Percentiles rank a stretch among this genome's conserved stretches.
These are phyloP conservation scores for Phymastichus coffea DNA, from an alignment of 1,140 invertebrate genomes.

Conservation along the genomic window DNA sequence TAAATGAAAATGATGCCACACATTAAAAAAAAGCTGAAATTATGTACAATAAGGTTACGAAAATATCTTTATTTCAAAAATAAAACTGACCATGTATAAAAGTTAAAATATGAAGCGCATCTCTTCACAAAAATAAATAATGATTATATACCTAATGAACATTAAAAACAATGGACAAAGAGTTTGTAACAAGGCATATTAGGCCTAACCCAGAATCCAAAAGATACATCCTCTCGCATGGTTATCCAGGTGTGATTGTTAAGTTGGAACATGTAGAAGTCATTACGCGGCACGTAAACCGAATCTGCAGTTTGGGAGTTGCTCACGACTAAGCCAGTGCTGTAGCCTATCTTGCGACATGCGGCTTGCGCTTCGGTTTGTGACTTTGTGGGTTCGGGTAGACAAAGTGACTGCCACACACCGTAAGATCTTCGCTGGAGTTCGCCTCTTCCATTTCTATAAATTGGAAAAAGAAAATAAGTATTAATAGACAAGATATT, in stretches of 20 bases:
- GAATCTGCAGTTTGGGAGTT: background rate
- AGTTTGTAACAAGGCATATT: constrained; percentile 34
- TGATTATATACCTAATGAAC: no score
- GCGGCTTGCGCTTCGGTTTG: constrained; percentile 15
- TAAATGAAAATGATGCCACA: no score
- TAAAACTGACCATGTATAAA: no score
- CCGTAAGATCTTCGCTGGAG: constrained; percentile 59
- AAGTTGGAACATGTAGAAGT: constrained; percentile 40
- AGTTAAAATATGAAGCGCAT: no score
- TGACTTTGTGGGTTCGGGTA: constrained; percentile 34
- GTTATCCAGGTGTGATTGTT: constrained; percentile 33
- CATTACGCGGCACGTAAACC: constrained; percentile 27
- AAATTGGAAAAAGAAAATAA: constrained; percentile 27
- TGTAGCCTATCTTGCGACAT: constrained; percentile 36
- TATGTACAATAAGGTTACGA: no score
- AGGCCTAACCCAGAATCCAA: constrained; percentile 32
- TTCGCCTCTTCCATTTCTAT: constrained; percentile 57
- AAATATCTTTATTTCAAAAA: no score
- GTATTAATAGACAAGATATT: constrained; percentile 1
- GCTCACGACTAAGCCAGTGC: constrained; percentile 24
- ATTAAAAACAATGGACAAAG: constrained; percentile 36
- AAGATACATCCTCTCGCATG: constrained; percentile 32
- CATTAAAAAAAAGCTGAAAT: no score
- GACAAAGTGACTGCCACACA: constrained; percentile 64
- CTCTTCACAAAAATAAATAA: no score